These are phyloP conservation scores for Leptopterna dolabrata DNA, from an alignment of 2,888 invertebrate species.

Conservation along the genomic window DNA sequence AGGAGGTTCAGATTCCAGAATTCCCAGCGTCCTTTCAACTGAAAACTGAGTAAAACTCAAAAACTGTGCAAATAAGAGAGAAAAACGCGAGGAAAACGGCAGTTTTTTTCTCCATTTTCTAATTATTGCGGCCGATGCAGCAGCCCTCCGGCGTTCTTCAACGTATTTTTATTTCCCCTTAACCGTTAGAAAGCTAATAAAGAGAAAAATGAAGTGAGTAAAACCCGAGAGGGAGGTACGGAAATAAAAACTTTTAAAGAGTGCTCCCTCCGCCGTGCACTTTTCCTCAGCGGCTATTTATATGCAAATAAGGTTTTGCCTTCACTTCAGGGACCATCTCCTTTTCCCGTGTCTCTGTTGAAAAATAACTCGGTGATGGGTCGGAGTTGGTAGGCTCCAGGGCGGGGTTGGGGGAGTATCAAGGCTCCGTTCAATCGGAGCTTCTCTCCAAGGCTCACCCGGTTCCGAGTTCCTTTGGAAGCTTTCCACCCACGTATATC, in stretches of 20 bases:
- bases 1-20: too few species aligned
- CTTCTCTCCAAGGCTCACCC: not conserved
- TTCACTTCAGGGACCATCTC: slow-evolving; percentile 44
- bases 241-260: slow-evolving; percentile 51
- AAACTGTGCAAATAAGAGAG: not conserved
- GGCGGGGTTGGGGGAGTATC: not conserved
- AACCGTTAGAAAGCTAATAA: slow-evolving; percentile 38
- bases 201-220: slow-evolving; percentile 48
- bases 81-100: not conserved
- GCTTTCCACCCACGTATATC: too few species aligned
- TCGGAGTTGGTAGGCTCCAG: not conserved
- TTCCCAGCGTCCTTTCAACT: too few species aligned
- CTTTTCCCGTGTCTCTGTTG: slow-evolving; percentile 43
- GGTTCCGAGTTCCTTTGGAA: not conserved
- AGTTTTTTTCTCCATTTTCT: not conserved
- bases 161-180: not conserved
- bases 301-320: slow-evolving; percentile 46
- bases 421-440: not conserved
- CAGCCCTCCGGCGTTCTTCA: not conserved
- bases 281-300: slow-evolving; percentile 45
- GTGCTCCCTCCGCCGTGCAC: slow-evolving; percentile 29
- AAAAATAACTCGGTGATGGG: slow-evolving; percentile 40
- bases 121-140: slow-evolving; percentile 38
- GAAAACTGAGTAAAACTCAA: not conserved
- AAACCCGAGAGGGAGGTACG: slow-evolving; percentile 28